Evolutionary conservation across 1,140 invertebrate genomes (phyloP).

Genomic region (Drosophila sturtevanti): DNA sequence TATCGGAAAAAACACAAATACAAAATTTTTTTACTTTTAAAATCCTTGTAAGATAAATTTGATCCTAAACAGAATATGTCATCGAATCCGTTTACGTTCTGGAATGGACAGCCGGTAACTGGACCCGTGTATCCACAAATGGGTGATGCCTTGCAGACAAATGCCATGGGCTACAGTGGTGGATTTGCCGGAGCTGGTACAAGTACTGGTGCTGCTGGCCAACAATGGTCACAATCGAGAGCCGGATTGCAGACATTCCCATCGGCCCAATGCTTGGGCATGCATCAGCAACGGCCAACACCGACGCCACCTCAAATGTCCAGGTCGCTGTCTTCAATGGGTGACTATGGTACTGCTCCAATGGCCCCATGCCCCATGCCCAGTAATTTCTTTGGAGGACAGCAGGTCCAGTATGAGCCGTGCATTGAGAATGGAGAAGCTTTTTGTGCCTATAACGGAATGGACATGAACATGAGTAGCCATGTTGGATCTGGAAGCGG

Average conservation of each 20-base stretch:
- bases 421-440: slow-evolving; percentile 12
- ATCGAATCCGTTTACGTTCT: slow-evolving; percentile 33
- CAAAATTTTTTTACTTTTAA: too few species aligned
- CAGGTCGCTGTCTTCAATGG: slow-evolving; percentile 1
- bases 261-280: not conserved
- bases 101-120: slow-evolving; percentile 44
- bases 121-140: slow-evolving; percentile 34
- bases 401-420: not conserved
- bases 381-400: slow-evolving; percentile 2
- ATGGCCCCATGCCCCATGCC: slow-evolving; percentile 2
- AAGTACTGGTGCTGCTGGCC: not conserved
- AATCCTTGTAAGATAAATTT: too few species aligned
- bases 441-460: slow-evolving; percentile 13
- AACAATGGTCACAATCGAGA: not conserved
- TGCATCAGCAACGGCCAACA: not conserved
- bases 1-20: not conserved
- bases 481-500: not conserved
- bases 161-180: not conserved
- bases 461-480: not conserved
- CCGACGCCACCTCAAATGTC: not conserved
- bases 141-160: slow-evolving; percentile 28
- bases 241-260: not conserved
- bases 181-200: not conserved
- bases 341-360: slow-evolving; percentile 1
- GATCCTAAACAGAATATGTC: slow-evolving; percentile 4